Evolutionary conservation across 2,797 vertebrate genomes (phyloP), one percentile per base, ranked within the genome.

Genomic region (Hippopotamyrus pictus): DNA sequence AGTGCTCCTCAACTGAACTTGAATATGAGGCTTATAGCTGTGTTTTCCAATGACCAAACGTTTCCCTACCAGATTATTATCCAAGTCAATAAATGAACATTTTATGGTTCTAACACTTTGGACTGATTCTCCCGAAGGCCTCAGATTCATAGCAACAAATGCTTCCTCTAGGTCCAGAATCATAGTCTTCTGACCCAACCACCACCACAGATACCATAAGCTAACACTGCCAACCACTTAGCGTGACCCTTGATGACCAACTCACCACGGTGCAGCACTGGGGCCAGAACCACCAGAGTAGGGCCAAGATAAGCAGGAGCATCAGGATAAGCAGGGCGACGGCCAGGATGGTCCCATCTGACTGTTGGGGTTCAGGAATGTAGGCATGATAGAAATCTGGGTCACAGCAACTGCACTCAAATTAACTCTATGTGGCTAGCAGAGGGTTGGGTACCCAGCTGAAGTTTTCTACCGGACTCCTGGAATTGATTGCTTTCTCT

Each of bases 281-380:
- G 0, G 99, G 99, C 99, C 99, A 99, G 95, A 99, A 99, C 99
- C 99, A 99, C 99, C 99, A 99, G 51, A 99, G 96, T 41, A 99
- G 94, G 1, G 91, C 95, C 91, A 98, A 51, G 0, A 95, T 96
- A 93, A 99, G 93, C 86, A 99, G 95, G 2, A 99, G 95, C 92
- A 99, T 96, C 79, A 99, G 96, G 93, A 99, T 96, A 90, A 99
- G 94, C 92, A 99, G 92, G 0, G 97, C 97, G 0, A 99, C 96
- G 1, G 97, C 98, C 95, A 99, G 95, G 91, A 98, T 97, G 14
- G 96, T 99, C 90, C 98, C 98, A 0, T 99, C 97, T 0, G 98
- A 98, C 98, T 99, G 89, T 0, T 25, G 46, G 22, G 65, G 46
- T 11, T n/a, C 19, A 44, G 88, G n/a, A 29, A 73, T 79, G 33